Conservation (phyloP, 2,888 invertebrate genomes). For the Biston stratarius region DNA sequence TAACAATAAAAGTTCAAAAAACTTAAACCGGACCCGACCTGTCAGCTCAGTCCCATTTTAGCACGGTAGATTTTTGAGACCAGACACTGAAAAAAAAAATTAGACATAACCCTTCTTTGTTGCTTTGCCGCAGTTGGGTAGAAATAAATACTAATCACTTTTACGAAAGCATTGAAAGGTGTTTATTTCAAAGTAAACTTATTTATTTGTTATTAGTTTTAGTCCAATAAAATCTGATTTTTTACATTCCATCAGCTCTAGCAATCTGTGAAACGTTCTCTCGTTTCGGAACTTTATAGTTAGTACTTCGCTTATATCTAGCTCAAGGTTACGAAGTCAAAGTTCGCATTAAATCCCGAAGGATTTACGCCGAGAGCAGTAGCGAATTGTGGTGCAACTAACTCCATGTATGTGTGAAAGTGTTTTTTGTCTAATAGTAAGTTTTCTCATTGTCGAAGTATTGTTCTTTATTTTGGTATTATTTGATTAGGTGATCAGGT, state of each 20-base stretch:
- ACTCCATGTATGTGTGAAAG: not conserved
- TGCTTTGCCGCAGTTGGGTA: no score
- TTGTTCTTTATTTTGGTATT: not conserved
- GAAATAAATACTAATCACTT: no score
- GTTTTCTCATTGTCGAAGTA: not conserved
- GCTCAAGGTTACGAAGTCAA: slow-evolving; percentile 43
- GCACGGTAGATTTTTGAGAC: no score
- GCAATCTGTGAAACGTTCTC: slow-evolving; percentile 8
- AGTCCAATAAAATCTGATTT: not conserved
- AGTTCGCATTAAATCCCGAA: slow-evolving; percentile 36
- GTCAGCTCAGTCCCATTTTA: no score
- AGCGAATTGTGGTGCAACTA: not conserved
- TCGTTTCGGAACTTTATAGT: slow-evolving; percentile 11
- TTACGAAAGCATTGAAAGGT: not conserved
- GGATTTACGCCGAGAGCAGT: slow-evolving; percentile 18
- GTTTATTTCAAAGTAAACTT: not conserved
- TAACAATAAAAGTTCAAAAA: no score
- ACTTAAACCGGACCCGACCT: no score
- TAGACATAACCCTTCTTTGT: no score
- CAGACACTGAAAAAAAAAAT: no score
- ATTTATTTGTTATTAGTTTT: no score
- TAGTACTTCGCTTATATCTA: slow-evolving; percentile 16
- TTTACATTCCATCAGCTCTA: not conserved
- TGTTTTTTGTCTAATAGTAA: not conserved
- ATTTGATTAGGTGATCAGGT: no score